Conservation (phyloP, 2,888 invertebrate genomes). For the Neelides folsomi region DNA sequence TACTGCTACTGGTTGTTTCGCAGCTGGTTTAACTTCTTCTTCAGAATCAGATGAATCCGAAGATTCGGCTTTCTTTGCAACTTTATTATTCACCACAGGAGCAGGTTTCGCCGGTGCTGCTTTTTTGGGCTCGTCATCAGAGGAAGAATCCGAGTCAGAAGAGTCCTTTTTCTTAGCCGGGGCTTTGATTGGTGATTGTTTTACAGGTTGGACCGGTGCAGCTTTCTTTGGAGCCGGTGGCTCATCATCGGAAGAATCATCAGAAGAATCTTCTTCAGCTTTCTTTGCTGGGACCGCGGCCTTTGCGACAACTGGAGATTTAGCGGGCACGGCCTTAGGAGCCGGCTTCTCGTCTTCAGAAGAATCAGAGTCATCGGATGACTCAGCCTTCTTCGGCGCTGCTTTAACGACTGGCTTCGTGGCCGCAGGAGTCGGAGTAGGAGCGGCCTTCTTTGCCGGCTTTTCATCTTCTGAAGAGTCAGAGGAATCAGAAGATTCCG, state of each 20-base stretch:
- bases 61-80: conserved; percentile 4
- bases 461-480: conserved; percentile 32
- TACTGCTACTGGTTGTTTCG: conserved; percentile 11
- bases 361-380: conserved; percentile 39
- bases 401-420: no score
- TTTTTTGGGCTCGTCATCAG: conserved; percentile 12
- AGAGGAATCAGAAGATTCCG: conserved; percentile 11
- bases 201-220: conserved; percentile 4
- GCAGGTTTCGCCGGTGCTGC: conserved; percentile 6
- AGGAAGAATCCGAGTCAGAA: conserved; percentile 17
- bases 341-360: conserved; percentile 34
- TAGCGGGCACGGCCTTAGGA: not conserved
- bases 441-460: conserved; percentile 28
- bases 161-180: conserved; percentile 15
- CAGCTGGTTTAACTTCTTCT: conserved; percentile 11
- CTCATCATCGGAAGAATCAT: conserved; percentile 16
- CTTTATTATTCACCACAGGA: conserved; percentile 5
- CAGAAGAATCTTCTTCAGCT: conserved; percentile 8
- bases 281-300: not conserved
- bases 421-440: conserved; percentile 34
- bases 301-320: no score
- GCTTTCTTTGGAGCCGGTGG: conserved; percentile 10
- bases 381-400: conserved; percentile 33
- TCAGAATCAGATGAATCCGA: conserved; percentile 7
- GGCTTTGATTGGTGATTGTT: conserved; percentile 14